Evolutionary conservation across 2,113 vertebrate genomes (phyloP).

Genomic region (Sturnira hondurensis): DNA sequence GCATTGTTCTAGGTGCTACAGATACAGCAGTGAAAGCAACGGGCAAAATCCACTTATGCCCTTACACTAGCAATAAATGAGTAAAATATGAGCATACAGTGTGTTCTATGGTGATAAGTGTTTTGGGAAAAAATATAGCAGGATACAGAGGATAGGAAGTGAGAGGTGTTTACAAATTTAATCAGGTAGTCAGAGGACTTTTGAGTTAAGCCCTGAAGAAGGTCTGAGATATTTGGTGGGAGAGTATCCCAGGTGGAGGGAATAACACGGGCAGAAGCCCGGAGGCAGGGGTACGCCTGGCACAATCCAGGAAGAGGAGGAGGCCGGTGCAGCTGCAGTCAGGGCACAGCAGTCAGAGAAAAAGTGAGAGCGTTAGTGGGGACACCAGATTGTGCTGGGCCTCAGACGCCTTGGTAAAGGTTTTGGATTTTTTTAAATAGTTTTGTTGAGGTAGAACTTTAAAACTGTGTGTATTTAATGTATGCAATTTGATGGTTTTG

Average conservation of each 20-base stretch:
- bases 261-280: not conserved
- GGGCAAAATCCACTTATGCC: no score
- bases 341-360: not conserved
- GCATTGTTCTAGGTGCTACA: no score
- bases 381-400: not conserved
- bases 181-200: not conserved
- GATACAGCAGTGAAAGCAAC: no score
- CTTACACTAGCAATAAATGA: no score
- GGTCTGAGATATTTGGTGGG: not conserved
- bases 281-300: not conserved
- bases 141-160: no score
- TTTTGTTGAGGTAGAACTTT: not conserved
- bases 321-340: not conserved
- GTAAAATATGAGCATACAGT: no score
- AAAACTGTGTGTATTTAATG: not conserved
- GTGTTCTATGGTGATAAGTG: no score
- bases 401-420: not conserved
- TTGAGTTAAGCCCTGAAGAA: not conserved
- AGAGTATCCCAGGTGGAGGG: not conserved
- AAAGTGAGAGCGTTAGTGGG: not conserved
- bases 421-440: not conserved
- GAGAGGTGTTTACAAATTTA: no score
- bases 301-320: not conserved
- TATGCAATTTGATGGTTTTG: not conserved
- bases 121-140: no score